Base-by-base conservation (phyloP, 2,113 vertebrate species). In the Oophaga pumilio region DNA sequence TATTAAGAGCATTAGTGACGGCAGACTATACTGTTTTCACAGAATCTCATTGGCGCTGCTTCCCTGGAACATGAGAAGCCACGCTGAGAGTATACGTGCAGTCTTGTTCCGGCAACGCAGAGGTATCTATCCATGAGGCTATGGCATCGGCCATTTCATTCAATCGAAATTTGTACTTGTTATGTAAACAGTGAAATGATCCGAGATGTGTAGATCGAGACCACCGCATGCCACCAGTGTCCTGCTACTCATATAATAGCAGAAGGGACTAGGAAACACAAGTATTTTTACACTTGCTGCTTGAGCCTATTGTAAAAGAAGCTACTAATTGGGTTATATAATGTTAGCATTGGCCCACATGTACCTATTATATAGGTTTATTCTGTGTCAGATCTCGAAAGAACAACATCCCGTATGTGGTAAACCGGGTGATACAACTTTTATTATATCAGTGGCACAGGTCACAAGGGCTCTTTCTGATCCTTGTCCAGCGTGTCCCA, bases 401-500 rank as follows among this genome's bases (percentile, higher is more conserved):
- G 33, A 43, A 43, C 0, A 43, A 43, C 3, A 43, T 43, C 33
- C 3, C 33, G 33, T 15, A 43, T 15, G 33, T 22, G 18, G 33
- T 7, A 69, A 26, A 26, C 26, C 64, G 22, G 52, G 8, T 53
- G 43, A 68, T 52, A 68, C 11, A 66, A 24, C 33, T n/a, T 82
- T 82, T 83, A 68, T 82, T 82, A 68, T 3, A 4, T 69, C 62
- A 83, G 14, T 0, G 24, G 49, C n/a, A 28, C 53, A 28, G 9
- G 1, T 83, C 49, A 83, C 3, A 3, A 22, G 9, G 1, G 10
- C 62, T 24, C 22, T 81, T 89, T 69, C 76, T 6, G 24, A 62
- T 53, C 59, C 89, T 93, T 93, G 56, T 93, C 87, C 20, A 90
- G 7, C 0, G 92, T 91, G n/a, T 95, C 92, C 97, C 98, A 99